phyloP scores from a whole-genome alignment of 2,888 invertebrate genomes.

The Ariolimax columbianus region DNA sequence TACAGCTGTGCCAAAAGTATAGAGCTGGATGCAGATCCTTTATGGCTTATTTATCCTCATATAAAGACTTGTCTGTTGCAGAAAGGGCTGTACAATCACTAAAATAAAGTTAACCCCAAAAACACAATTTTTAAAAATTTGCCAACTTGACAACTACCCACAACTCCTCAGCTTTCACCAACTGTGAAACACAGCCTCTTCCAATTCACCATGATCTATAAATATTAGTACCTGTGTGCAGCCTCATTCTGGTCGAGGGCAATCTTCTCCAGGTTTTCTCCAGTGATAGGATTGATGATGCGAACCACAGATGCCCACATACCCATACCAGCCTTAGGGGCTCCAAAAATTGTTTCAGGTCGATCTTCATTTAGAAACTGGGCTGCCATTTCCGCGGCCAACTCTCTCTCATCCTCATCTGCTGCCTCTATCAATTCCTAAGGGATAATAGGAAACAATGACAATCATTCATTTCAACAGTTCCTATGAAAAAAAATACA shows the following conservation, averaged over 20 bases:
- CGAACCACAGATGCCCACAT: constrained; percentile 91
- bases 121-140: too few relatives aligned
- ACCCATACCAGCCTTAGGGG: constrained; percentile 94
- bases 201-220: too few relatives aligned
- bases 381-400: constrained; percentile 98
- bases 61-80: too few relatives aligned
- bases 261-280: constrained; percentile 84
- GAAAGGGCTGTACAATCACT: too few relatives aligned
- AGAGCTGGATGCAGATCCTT: too few relatives aligned
- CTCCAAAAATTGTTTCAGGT: constrained; percentile 95
- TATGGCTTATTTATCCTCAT: too few relatives aligned
- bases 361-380: constrained; percentile 96
- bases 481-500: neutral
- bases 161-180: too few relatives aligned
- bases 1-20: too few relatives aligned
- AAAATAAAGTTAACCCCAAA: too few relatives aligned
- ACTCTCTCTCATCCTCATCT: constrained; percentile 94
- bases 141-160: too few relatives aligned
- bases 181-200: too few relatives aligned
- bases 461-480: too few relatives aligned
- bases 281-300: constrained; percentile 82
- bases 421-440: constrained; percentile 95
- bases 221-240: constrained; percentile 86
- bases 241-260: constrained; percentile 97
- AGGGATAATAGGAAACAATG: neutral